A percentile compares a stretch with the other conserved stretches of the same genome.
Evolutionary conservation across 2,113 vertebrate species (phyloP).

Genomic region (Anguilla japonica): DNA sequence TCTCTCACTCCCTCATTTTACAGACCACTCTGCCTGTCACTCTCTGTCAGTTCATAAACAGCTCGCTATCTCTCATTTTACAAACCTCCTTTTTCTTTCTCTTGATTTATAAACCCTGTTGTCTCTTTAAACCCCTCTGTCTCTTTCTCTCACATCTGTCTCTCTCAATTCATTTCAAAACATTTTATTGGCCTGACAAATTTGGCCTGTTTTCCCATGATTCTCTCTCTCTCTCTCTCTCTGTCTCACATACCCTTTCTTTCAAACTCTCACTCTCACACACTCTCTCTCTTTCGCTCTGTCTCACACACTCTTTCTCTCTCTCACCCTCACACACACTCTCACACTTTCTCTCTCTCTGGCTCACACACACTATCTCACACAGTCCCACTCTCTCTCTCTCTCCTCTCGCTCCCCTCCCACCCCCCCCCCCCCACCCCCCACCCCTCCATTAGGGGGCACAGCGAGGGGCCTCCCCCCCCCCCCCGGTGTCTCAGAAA

Average conservation of each 20-base stretch:
- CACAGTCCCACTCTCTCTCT: background rate
- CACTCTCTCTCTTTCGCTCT: constrained; percentile 26
- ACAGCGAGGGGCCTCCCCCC: background rate
- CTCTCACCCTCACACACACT: constrained; percentile 4
- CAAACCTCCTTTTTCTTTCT: background rate
- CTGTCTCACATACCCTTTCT: background rate
- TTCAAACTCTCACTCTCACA: constrained; percentile 23
- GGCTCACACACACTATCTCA: background rate
- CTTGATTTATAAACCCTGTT: background rate
- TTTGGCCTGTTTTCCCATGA: too few species aligned
- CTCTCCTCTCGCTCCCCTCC: background rate
- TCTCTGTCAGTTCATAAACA: background rate
- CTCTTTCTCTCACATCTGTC: too few species aligned
- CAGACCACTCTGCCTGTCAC: background rate
- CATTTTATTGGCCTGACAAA: too few species aligned
- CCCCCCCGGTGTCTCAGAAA: constrained; percentile 64
- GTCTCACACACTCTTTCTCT: constrained; percentile 24
- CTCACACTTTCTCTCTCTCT: constrained; percentile 12
- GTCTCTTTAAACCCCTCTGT: background rate
- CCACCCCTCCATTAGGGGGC: background rate
- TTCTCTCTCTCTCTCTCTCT: too few species aligned
- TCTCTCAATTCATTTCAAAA: too few species aligned
- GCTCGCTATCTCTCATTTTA: background rate
- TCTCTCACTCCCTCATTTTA: background rate
- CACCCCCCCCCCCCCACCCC: background rate